Evolutionary conservation across 1,140 invertebrate species (phyloP), one percentile per base, ranked within the genome.

Genomic region (Coelopa frigida): DNA sequence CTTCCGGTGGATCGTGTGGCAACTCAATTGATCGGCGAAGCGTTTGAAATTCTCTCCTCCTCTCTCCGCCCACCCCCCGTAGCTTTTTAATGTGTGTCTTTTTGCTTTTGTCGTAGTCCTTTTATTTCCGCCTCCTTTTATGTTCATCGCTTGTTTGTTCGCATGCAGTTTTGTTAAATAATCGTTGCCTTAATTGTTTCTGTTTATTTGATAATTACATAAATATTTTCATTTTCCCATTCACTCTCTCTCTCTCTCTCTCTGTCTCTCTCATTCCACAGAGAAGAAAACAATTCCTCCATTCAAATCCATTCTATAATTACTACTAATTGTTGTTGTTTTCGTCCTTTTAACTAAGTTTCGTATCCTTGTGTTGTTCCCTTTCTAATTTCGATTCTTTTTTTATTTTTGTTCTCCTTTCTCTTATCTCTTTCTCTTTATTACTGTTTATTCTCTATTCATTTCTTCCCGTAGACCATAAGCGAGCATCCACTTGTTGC

Each of bases 381-480:
- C 48, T 40, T 40, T 48, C 32, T 55, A 38, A n/a, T 41, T 39
- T 42, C 44, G 18, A 46, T 32, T 40, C n/a, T n/a, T n/a, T 20
- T 20, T 21, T 46, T 7, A 5, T 12, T 39, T 4, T 22, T 21
- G 20, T 11, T 23, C 23, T 22, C 21, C 17, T 24, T 38, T 46
- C 5, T 27, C 5, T 14, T 46, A 38, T 48, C 48, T 48, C 57
- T 39, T 53, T 50, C 50, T 44, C 51, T 51, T 51, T 32, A 49
- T 27, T 53, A 27, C 50, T 46, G 32, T 35, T 50, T 42, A 51
- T 54, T 36, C 24, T 42, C 37, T 48, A 29, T 4, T 26, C 54
- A 44, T 52, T 38, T 56, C 50, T 62, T 56, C 58, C 31, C 44
- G 51, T 60, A 63, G 61, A 63, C 61, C 61, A 48, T 63, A 61